These are phyloP conservation scores for Trissolcus basalis DNA, from an alignment of 1,140 invertebrate species.

Conservation along the genomic window DNA sequence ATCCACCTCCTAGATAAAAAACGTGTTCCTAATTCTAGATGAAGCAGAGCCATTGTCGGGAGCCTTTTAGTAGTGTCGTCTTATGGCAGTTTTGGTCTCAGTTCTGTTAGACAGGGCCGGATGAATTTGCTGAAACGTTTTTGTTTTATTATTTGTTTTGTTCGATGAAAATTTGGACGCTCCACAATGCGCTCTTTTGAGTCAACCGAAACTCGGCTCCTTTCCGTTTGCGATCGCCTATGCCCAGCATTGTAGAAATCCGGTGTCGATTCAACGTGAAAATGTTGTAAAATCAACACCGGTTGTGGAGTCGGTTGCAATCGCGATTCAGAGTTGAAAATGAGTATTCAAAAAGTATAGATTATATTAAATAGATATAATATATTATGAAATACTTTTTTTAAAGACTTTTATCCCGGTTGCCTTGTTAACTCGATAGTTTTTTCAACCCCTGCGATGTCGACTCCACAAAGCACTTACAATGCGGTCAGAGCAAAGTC, in stretches of 20 bases:
- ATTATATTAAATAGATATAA: slow-evolving; percentile 47
- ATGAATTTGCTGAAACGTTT: too few species aligned
- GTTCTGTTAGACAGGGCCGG: too few species aligned
- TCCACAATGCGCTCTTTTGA: slow-evolving; percentile 40
- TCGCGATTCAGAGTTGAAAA: slow-evolving; percentile 26
- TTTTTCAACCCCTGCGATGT: too few species aligned
- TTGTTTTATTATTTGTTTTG: slow-evolving; percentile 11
- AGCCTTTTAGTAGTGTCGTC: slow-evolving; percentile 29
- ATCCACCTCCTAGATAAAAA: slow-evolving; percentile 38
- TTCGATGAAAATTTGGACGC: slow-evolving; percentile 26
- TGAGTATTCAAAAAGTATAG: slow-evolving; percentile 26
- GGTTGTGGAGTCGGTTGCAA: slow-evolving; percentile 18
- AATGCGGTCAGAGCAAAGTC: too few species aligned
- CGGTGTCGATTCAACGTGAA: slow-evolving; percentile 30
- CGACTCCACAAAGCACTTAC: too few species aligned
- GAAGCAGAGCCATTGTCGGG: slow-evolving; percentile 46
- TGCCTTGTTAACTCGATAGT: too few species aligned
- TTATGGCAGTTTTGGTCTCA: slow-evolving; percentile 48
- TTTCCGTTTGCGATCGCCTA: slow-evolving; percentile 26
- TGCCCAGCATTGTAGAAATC: slow-evolving; percentile 31
- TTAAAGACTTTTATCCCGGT: too few species aligned
- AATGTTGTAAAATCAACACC: slow-evolving; percentile 44
- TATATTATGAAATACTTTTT: too few species aligned
- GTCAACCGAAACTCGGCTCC: not conserved
- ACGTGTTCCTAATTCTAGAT: slow-evolving; percentile 40